Percentiles rank a stretch among this genome's conserved stretches.
Conservation (phyloP, 2,113 vertebrate species). For the Colaptes auratus region DNA sequence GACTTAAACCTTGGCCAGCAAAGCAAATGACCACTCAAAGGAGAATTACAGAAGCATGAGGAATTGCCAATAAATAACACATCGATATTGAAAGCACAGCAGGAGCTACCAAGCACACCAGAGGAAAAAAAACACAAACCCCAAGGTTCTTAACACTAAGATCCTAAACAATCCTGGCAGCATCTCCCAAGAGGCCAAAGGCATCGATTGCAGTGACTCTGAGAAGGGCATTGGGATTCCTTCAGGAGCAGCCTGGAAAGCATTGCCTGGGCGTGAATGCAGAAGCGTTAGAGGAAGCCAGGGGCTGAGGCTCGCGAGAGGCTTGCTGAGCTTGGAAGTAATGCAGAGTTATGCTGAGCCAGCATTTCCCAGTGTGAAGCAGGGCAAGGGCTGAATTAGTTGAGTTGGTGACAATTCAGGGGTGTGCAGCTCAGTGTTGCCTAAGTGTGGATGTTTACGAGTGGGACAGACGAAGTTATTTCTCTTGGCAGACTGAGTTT, state of each 20-base stretch:
- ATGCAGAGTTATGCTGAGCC: neutral
- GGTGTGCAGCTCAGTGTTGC: neutral
- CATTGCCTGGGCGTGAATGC: neutral
- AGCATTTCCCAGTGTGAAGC: neutral
- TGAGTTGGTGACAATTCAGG: neutral
- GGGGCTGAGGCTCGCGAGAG: neutral
- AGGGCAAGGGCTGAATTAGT: neutral
- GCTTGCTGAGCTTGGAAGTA: neutral
- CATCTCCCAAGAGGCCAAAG: neutral
- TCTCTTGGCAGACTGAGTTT: too few relatives aligned
- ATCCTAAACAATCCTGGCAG: conserved; percentile 21
- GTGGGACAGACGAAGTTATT: neutral
- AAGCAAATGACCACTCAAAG: conserved; percentile 40
- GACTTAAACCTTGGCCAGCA: neutral
- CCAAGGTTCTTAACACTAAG: neutral
- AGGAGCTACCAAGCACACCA: neutral
- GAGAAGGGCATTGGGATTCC: neutral
- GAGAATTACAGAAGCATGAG: conserved; percentile 34
- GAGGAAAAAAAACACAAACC: neutral
- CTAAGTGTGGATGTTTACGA: neutral
- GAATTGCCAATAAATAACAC: conserved; percentile 35
- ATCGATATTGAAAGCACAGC: neutral
- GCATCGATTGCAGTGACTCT: neutral
- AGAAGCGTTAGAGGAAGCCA: neutral
- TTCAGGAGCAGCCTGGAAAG: neutral